A percentile compares a stretch with the other conserved stretches of the same genome.
These are phyloP conservation scores for Capitulum mitella DNA, from an alignment of 2,888 invertebrate genomes.

Conservation along the genomic window DNA sequence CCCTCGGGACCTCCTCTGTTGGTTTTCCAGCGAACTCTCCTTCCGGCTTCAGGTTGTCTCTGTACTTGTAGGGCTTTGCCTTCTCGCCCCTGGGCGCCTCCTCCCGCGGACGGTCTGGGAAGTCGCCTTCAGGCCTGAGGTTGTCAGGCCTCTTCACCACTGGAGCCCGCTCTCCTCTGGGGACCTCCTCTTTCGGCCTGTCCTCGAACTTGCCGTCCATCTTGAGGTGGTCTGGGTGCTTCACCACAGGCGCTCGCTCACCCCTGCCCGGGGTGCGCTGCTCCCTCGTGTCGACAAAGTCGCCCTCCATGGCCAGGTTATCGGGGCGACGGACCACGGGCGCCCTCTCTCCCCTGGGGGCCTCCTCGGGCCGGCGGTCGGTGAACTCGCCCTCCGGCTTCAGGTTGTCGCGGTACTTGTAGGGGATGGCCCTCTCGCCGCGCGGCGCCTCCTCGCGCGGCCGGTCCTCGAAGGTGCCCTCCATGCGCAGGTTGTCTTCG, in stretches of 20 bases:
- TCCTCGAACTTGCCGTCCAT: constrained; percentile 52
- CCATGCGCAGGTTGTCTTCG: constrained; percentile 33
- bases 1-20: constrained; percentile 44
- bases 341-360: constrained; percentile 32
- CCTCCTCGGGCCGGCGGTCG: constrained; percentile 34
- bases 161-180: constrained; percentile 33
- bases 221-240: constrained; percentile 47
- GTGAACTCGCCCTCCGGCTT: constrained; percentile 44
- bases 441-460: constrained; percentile 42
- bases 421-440: constrained; percentile 42
- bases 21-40: background rate
- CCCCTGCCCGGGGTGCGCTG: constrained; percentile 38
- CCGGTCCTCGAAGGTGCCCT: constrained; percentile 32
- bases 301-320: constrained; percentile 42
- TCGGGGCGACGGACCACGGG: constrained; percentile 33
- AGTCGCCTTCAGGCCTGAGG: constrained; percentile 48
- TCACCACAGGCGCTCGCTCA: constrained; percentile 41
- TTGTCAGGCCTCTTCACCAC: constrained; percentile 34
- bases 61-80: background rate
- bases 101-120: background rate
- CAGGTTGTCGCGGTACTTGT: constrained; percentile 46
- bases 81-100: background rate
- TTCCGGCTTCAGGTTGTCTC: background rate
- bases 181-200: constrained; percentile 46
- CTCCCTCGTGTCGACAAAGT: constrained; percentile 16